These are phyloP conservation scores for Falco concolor DNA, from an alignment of 2,797 vertebrate species.

Conservation along the genomic window DNA sequence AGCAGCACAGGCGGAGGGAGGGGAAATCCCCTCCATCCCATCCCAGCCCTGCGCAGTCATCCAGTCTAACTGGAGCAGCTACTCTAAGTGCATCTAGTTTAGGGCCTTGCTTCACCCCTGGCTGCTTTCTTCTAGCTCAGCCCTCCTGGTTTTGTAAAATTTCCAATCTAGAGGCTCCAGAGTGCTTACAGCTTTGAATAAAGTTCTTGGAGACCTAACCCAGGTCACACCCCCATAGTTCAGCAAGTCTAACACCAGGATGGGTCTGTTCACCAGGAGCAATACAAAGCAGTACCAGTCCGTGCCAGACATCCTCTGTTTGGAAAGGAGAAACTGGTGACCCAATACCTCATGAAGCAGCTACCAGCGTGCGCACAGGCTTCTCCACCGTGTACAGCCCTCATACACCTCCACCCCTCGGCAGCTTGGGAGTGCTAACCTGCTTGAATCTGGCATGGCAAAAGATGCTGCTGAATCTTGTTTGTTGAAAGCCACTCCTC, in stretches of 20 bases:
- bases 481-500: not conserved
- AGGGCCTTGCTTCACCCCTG: not conserved
- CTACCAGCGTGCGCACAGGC: not conserved
- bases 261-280: not conserved
- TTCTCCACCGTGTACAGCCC: not conserved
- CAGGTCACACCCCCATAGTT: not conserved
- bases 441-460: not conserved
- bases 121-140: not conserved
- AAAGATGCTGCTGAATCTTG: not conserved
- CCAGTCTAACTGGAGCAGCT: constrained; percentile 30
- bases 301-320: not conserved
- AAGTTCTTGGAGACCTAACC: not conserved
- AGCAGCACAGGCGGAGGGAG: not conserved
- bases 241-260: not conserved
- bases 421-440: not conserved
- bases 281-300: not conserved
- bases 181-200: not conserved
- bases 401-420: rapidly evolving
- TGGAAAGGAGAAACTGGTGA: not conserved
- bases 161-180: not conserved
- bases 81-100: not conserved
- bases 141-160: not conserved
- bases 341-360: rapidly evolving
- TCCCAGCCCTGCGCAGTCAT: not conserved
- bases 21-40: constrained; percentile 44